Base-by-base conservation (phyloP, 2,113 vertebrate species). In the Pungitius pungitius region DNA sequence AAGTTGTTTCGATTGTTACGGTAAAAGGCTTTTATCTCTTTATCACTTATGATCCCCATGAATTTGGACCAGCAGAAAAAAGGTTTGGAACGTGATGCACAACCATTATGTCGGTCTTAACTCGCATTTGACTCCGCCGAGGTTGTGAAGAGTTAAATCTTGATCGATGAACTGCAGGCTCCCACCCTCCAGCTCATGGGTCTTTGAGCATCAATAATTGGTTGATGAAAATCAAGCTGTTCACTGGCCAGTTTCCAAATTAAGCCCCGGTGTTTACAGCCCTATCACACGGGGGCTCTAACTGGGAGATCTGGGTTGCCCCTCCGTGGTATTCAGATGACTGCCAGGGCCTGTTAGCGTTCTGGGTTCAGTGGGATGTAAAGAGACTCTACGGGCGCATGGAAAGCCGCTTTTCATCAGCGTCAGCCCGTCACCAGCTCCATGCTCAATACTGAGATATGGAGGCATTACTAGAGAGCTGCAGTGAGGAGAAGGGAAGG, bases 301-400 rank as follows among this genome's bases (percentile, higher is more conserved):
- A 85, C 75, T 54, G 74, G 78, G 71, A 82, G 62, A 85, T 77
- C 61, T 83, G 79, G 68, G 80, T 40, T 77, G 69, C 64, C 55
- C 84, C 82, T 75, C 81, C 86, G 80, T 87, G 72, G 81, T 80
- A 85, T 83, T 91, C 87, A 87, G 76, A 81, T 65, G 71, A 75
- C 83, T 90, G 90, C 86, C 88, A 88, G 80, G 66, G 51, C 77
- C 69, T 67, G 82, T 91, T 89, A 88, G 65, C 81, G 78, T 75
- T 67, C 80, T 35, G 77, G 67, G 68, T 64, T 86, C 90, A 89
- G 76, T 87, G 83, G 83, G 82, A 84, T 83, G 87, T 88, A 77
- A 87, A 84, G 82, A 77, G 82, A 63, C 73, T 73, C 37, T 35
- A 6, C 40, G 52, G 79, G 77, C 8, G 1, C 70, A 78, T 13